Evolutionary conservation across 2,888 invertebrate species (phyloP).

Genomic region (Lamellibrachia columna): DNA sequence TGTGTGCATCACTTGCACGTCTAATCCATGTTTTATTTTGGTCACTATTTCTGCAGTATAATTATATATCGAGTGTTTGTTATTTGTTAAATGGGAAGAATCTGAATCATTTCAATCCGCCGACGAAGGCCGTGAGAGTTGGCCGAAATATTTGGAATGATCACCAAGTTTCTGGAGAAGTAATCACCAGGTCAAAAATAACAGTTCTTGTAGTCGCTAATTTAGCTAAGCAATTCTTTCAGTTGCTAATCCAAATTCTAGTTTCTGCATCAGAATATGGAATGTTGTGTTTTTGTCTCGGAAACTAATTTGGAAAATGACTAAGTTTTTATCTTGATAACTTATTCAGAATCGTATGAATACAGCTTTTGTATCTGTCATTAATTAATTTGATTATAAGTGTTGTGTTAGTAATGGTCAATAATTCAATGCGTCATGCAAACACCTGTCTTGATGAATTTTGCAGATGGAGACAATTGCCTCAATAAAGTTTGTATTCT

Average conservation of each 20-base stretch:
- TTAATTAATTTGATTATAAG: not conserved
- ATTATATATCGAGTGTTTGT: too few species aligned
- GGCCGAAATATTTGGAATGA: too few species aligned
- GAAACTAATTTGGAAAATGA: not conserved
- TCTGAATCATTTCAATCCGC: too few species aligned
- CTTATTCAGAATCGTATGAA: not conserved
- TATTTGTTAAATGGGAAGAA: too few species aligned
- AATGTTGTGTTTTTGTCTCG: not conserved
- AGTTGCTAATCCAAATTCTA: not conserved
- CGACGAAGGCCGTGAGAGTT: too few species aligned
- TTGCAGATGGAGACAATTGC: not conserved
- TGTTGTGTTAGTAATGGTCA: not conserved
- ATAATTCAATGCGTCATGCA: not conserved
- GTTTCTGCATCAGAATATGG: too few species aligned
- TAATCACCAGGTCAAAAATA: too few species aligned
- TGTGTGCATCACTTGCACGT: too few species aligned
- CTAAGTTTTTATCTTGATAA: not conserved
- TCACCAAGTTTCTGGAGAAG: too few species aligned
- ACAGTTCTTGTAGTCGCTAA: too few species aligned
- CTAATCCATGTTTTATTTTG: too few species aligned
- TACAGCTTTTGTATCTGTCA: not conserved
- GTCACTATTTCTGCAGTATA: too few species aligned
- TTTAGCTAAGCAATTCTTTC: not conserved
- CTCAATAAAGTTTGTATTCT: not conserved
- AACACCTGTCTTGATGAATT: not conserved